These are phyloP conservation scores for Merops nubicus DNA, from an alignment of 2,113 vertebrate species.

Conservation along the genomic window DNA sequence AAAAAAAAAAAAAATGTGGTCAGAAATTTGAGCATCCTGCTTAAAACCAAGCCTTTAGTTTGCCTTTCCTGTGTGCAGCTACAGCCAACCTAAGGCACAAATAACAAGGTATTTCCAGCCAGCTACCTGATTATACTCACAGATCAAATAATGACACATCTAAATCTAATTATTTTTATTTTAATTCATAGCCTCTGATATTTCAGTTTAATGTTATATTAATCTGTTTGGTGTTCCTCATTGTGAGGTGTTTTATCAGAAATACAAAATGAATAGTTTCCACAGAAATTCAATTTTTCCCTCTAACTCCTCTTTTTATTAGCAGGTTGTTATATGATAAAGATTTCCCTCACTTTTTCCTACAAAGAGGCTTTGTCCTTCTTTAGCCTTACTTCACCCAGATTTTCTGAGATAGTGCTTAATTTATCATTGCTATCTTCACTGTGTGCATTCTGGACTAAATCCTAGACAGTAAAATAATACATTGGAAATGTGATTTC, in stretches of 20 bases:
- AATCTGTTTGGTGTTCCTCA: not conserved
- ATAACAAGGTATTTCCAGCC: not conserved
- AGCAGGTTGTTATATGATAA: not conserved
- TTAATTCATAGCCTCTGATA: constrained; percentile 4
- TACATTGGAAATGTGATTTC: not conserved
- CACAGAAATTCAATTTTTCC: not conserved
- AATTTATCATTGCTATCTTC: not conserved
- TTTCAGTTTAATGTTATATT: not conserved
- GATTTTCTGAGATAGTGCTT: not conserved
- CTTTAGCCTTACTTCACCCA: not conserved
- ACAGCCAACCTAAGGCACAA: not conserved
- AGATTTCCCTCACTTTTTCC: not conserved
- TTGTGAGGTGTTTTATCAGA: not conserved
- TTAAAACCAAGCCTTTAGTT: not conserved
- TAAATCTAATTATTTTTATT: constrained; percentile 34
- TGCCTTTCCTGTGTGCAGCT: not conserved
- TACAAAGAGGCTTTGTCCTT: not conserved
- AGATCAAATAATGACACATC: not conserved
- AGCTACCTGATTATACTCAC: not conserved
- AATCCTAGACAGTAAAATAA: not conserved
- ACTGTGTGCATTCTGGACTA: not conserved
- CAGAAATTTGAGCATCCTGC: not conserved
- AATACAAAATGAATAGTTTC: not conserved
- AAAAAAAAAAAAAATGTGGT: not conserved
- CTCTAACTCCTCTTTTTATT: not conserved